Percentiles rank a stretch among this genome's conserved stretches.
Evolutionary conservation across 1,140 invertebrate species (phyloP).

Genomic region (Magallana angulata): DNA sequence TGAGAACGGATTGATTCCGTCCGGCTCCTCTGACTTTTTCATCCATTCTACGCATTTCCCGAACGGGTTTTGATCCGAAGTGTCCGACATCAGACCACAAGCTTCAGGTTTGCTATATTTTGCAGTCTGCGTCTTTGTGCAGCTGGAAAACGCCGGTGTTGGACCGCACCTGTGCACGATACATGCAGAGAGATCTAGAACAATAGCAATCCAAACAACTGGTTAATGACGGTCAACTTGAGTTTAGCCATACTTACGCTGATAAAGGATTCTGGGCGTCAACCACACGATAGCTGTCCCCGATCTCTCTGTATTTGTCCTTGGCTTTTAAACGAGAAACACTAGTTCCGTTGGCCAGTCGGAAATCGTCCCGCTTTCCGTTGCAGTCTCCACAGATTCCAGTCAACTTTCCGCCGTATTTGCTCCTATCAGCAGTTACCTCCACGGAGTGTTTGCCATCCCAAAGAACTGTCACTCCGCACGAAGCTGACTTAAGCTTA

Average conservation of each 20-base stretch:
- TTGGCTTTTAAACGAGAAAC: slow-evolving; percentile 35
- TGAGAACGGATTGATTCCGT: not conserved
- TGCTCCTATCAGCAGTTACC: slow-evolving; percentile 88
- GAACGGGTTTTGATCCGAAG: not conserved
- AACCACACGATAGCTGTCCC: slow-evolving; percentile 57
- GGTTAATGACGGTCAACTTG: too few relatives aligned
- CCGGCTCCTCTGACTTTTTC: not conserved
- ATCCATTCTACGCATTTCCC: not conserved
- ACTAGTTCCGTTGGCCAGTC: slow-evolving; percentile 51
- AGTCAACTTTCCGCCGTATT: slow-evolving; percentile 84
- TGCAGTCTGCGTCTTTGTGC: not conserved
- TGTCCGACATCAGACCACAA: not conserved
- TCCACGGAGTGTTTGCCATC: too few relatives aligned
- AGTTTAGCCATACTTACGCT: too few relatives aligned
- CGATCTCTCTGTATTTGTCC: slow-evolving; percentile 52
- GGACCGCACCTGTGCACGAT: too few relatives aligned
- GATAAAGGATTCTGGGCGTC: too few relatives aligned
- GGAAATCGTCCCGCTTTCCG: slow-evolving; percentile 59
- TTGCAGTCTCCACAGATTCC: slow-evolving; percentile 68
- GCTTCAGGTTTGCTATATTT: not conserved
- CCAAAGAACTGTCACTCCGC: too few relatives aligned
- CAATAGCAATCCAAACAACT: too few relatives aligned
- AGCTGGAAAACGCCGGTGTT: not conserved
- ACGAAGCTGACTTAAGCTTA: too few relatives aligned
- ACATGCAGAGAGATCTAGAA: too few relatives aligned